A percentile compares a stretch with the other conserved stretches of the same genome.
These are phyloP conservation scores for Hiodon alosoides DNA, from an alignment of 2,113 vertebrate species.

Conservation along the genomic window DNA sequence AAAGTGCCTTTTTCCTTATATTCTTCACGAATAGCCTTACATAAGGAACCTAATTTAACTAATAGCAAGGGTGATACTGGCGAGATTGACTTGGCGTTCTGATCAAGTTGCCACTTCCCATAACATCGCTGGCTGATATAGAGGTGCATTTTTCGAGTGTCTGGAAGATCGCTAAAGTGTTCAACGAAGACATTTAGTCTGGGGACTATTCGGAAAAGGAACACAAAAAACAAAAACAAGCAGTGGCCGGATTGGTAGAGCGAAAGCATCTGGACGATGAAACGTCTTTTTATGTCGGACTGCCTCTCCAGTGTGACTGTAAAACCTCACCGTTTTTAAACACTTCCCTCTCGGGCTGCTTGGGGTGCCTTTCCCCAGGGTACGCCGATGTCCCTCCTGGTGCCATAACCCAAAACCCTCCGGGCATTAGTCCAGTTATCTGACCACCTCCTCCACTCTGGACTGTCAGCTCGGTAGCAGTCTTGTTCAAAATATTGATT, in stretches of 20 bases:
- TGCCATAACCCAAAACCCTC: neutral
- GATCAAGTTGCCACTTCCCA: too few relatives aligned
- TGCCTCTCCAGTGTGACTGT: too few relatives aligned
- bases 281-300: neutral
- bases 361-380: neutral
- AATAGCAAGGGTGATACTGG: too few relatives aligned
- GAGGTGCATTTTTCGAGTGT: too few relatives aligned
- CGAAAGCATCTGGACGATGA: neutral
- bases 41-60: too few relatives aligned
- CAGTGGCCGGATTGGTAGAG: neutral
- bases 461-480: neutral
- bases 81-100: too few relatives aligned
- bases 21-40: too few relatives aligned
- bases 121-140: too few relatives aligned
- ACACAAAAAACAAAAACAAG: neutral
- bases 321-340: neutral
- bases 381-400: neutral
- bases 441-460: neutral
- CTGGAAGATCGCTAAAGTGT: too few relatives aligned
- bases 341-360: neutral
- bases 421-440: neutral
- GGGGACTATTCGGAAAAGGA: neutral
- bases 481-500: constrained; percentile 11
- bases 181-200: too few relatives aligned
- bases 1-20: too few relatives aligned